A percentile compares a stretch with the other conserved stretches of the same genome.
These are phyloP conservation scores for Lycodopsis pacificus DNA, from an alignment of 2,797 vertebrate species.

Conservation along the genomic window DNA sequence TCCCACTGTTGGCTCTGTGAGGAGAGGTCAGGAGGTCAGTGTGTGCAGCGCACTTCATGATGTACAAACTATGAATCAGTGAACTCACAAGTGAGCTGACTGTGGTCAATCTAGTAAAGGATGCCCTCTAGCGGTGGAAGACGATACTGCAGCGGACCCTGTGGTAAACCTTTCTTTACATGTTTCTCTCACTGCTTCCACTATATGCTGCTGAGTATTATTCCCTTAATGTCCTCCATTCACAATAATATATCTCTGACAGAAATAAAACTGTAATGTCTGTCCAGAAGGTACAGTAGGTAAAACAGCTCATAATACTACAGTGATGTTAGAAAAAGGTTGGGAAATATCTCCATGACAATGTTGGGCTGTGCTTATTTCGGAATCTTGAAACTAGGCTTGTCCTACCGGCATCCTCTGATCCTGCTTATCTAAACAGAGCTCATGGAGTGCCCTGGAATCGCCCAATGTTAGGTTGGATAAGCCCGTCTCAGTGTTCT, in stretches of 20 bases:
- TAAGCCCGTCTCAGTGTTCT: background rate
- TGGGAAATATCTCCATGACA: background rate
- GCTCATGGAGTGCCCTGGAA: background rate
- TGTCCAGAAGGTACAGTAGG: background rate
- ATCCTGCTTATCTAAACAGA: background rate
- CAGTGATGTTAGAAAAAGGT: background rate
- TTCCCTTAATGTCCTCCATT: background rate
- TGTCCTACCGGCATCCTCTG: background rate
- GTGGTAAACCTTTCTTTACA: background rate
- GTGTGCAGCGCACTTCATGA: background rate
- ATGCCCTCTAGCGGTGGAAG: conserved; percentile 45
- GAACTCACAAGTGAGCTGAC: background rate
- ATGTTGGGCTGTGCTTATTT: background rate
- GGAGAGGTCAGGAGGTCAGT: background rate
- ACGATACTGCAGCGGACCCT: background rate
- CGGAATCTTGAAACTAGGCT: background rate
- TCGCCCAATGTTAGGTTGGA: background rate
- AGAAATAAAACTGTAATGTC: background rate
- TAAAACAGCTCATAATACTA: background rate
- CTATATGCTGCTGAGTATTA: background rate
- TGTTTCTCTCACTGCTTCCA: background rate
- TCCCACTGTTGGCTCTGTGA: conserved; percentile 89
- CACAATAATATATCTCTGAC: background rate
- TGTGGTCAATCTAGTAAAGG: background rate
- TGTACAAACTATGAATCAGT: background rate